Conservation (phyloP, 2,113 vertebrate species). For the Alaudala cheleensis region DNA sequence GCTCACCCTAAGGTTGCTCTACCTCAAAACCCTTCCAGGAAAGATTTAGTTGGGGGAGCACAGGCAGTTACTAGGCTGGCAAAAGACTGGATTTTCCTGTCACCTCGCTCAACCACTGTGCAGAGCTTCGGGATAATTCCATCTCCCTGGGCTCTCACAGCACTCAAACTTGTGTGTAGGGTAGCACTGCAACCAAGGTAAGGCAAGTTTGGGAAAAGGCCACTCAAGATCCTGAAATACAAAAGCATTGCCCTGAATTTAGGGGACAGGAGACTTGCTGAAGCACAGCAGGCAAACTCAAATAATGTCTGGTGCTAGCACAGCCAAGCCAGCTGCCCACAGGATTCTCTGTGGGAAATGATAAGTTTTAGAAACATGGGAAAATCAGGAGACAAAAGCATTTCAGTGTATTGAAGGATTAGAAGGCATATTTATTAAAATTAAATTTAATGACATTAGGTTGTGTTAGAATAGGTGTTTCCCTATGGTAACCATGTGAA, state of each 20-base stretch:
- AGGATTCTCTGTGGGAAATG: neutral
- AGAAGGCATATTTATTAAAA: neutral
- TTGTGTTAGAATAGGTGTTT: neutral
- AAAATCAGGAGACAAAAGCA: neutral
- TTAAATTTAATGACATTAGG: neutral
- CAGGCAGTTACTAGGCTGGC: neutral
- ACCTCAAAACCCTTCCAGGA: neutral
- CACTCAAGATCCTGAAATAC: neutral
- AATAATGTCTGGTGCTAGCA: neutral
- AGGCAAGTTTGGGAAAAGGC: neutral
- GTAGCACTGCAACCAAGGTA: neutral
- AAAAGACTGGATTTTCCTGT: neutral
- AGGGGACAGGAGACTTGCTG: neutral
- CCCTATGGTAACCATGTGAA: neutral
- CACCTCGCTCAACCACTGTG: neutral
- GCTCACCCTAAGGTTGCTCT: neutral
- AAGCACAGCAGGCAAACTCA: neutral
- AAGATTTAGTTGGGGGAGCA: neutral
- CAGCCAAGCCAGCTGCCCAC: neutral
- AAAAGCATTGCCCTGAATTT: neutral
- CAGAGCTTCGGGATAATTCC: neutral
- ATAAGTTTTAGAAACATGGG: neutral
- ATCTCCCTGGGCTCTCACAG: neutral
- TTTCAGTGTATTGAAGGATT: neutral
- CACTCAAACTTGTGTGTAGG: neutral